Evolutionary conservation across 2,888 invertebrate species (phyloP).

Genomic region (Drosophila paramelanica): DNA sequence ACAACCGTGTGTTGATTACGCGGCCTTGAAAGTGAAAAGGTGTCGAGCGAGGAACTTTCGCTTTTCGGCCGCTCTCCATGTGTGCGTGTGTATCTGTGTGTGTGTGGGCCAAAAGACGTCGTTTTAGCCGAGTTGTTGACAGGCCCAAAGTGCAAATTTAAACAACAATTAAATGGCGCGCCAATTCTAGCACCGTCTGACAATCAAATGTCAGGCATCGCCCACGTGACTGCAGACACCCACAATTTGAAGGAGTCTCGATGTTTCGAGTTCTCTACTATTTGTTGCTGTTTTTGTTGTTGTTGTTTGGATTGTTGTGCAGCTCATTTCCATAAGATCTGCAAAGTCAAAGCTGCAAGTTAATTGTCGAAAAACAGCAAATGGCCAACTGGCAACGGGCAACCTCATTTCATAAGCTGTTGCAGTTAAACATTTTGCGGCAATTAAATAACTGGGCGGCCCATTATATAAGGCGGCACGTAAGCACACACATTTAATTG

Average conservation of each 20-base stretch:
- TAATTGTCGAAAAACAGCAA: constrained; percentile 51
- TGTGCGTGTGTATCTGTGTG: neutral
- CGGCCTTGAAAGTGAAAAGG: constrained; percentile 84
- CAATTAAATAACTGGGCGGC: constrained; percentile 63
- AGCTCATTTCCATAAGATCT: constrained; percentile 65
- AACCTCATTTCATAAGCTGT: constrained; percentile 75
- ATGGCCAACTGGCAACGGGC: constrained; percentile 41
- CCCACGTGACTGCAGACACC: constrained; percentile 47
- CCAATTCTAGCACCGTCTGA: constrained; percentile 58
- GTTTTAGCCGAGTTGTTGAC: constrained; percentile 28
- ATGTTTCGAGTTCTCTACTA: neutral
- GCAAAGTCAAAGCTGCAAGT: constrained; percentile 45
- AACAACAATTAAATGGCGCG: constrained; percentile 62
- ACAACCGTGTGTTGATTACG: constrained; percentile 68
- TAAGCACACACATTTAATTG: constrained; percentile 67
- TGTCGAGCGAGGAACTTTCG: constrained; percentile 71
- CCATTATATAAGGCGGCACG: constrained; percentile 57
- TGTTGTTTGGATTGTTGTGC: constrained; percentile 5
- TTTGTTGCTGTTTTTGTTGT: neutral
- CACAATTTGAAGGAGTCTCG: constrained; percentile 22
- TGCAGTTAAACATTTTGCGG: constrained; percentile 69
- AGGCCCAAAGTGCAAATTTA: constrained; percentile 52
- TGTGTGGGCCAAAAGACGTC: constrained; percentile 24
- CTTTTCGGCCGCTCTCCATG: constrained; percentile 36
- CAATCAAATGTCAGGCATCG: constrained; percentile 66